Percentiles rank a stretch among this genome's conserved stretches.
Evolutionary conservation across 2,113 vertebrate genomes (phyloP).

Genomic region (Eubucco bourcierii): DNA sequence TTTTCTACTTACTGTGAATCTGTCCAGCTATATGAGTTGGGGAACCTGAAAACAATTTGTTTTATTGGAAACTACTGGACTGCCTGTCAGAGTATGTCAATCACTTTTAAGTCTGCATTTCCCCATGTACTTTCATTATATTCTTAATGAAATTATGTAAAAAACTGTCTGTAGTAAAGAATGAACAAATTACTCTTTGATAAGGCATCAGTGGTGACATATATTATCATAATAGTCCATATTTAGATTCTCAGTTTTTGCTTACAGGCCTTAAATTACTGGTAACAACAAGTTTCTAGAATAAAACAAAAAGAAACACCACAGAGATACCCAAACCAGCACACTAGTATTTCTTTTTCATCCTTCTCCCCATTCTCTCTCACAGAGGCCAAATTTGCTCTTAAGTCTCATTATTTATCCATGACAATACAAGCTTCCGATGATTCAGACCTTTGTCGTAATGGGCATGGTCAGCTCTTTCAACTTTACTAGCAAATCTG

Average conservation of each 20-base stretch:
- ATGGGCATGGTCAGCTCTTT: background rate
- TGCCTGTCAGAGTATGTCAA: background rate
- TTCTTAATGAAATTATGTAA: background rate
- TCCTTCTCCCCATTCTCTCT: background rate
- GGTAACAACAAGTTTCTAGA: background rate
- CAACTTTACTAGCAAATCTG: background rate
- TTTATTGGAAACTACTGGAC: background rate
- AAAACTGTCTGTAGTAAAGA: background rate
- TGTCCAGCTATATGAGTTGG: background rate
- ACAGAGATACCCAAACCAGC: accelerated
- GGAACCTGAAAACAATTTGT: background rate
- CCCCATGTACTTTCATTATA: background rate
- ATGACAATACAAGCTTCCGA: background rate
- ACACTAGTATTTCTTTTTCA: background rate
- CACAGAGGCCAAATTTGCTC: background rate
- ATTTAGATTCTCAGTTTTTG: background rate
- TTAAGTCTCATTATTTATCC: background rate
- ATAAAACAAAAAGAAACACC: background rate
- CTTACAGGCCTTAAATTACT: background rate
- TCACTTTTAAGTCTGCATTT: background rate
- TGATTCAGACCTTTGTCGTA: background rate
- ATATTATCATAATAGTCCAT: background rate
- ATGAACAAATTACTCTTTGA: background rate
- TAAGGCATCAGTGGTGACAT: background rate
- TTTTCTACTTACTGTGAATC: background rate